Percentiles rank a stretch among this genome's conserved stretches.
Evolutionary conservation across 1,140 invertebrate species (phyloP).

Genomic region (Ruditapes philippinarum): DNA sequence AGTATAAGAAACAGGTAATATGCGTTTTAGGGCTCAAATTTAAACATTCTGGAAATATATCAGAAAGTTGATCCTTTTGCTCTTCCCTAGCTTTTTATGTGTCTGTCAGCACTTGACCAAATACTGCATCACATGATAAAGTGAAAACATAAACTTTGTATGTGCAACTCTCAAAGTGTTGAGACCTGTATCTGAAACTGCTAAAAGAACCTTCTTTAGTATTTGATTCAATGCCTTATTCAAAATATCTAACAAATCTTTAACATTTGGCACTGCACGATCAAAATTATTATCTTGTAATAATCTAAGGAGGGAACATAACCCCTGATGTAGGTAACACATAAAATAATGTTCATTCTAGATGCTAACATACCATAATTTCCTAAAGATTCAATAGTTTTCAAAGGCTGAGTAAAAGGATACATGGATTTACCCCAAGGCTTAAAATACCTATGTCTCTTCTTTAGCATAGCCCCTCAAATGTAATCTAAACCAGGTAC

Average conservation of each 20-base stretch:
- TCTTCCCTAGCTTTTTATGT: conserved; percentile 52
- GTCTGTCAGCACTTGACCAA: conserved; percentile 51
- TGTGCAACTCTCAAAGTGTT: too few relatives aligned
- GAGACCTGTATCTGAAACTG: too few relatives aligned
- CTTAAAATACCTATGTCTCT: background rate
- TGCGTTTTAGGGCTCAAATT: background rate
- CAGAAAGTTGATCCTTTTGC: conserved; percentile 46
- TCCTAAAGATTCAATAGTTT: background rate
- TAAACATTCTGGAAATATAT: conserved; percentile 55
- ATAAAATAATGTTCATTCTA: too few relatives aligned
- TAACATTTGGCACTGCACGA: background rate
- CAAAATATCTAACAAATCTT: conserved; percentile 50
- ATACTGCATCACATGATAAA: conserved; percentile 45
- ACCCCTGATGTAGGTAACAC: conserved; percentile 49
- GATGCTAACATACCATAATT: conserved; percentile 25
- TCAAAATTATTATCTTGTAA: conserved; percentile 17
- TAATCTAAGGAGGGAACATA: conserved; percentile 12
- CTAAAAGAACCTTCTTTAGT: conserved; percentile 15
- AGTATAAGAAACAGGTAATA: too few relatives aligned
- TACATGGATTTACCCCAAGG: background rate
- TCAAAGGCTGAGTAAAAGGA: conserved; percentile 7
- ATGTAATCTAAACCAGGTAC: too few relatives aligned
- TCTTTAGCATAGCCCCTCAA: background rate
- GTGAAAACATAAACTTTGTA: conserved; percentile 48
- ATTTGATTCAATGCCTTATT: conserved; percentile 26